Evolutionary conservation across 2,888 invertebrate genomes (phyloP).

Genomic region (Trissoscelio sp.): DNA sequence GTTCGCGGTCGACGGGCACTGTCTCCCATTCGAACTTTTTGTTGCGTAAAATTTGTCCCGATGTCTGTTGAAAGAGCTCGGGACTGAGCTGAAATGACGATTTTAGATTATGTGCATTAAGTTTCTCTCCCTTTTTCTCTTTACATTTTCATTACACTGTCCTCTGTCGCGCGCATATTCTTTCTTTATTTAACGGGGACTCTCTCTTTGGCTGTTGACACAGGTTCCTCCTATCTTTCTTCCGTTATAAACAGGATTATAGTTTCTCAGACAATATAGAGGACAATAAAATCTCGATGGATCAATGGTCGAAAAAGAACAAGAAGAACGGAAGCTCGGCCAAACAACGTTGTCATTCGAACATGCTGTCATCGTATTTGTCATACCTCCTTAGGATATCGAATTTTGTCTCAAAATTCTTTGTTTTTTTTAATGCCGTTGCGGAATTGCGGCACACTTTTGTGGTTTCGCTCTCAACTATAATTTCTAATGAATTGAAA

Average conservation of each 20-base stretch:
- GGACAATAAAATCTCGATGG: constrained; percentile 79
- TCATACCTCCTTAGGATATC: constrained; percentile 77
- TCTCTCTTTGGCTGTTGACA: constrained; percentile 58
- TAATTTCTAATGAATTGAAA: constrained; percentile 22
- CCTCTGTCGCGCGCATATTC: constrained; percentile 18
- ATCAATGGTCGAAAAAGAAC: constrained; percentile 68
- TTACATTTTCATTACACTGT: constrained; percentile 27
- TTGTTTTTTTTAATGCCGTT: not conserved
- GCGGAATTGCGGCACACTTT: not conserved
- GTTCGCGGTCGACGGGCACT: constrained; percentile 73
- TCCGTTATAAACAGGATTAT: constrained; percentile 78
- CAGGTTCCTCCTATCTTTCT: constrained; percentile 69
- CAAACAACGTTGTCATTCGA: constrained; percentile 60
- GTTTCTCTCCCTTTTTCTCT: constrained; percentile 44
- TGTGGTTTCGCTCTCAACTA: not conserved
- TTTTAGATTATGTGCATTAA: constrained; percentile 61
- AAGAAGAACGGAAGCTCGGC: constrained; percentile 59
- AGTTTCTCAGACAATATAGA: constrained; percentile 78
- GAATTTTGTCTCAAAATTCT: constrained; percentile 75
- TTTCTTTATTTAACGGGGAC: not conserved
- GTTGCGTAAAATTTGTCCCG: constrained; percentile 83
- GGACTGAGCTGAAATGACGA: constrained; percentile 57
- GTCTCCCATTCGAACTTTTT: constrained; percentile 80
- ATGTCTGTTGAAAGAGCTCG: constrained; percentile 72
- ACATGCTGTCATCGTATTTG: constrained; percentile 72